phyloP scores from a whole-genome alignment of 2,888 invertebrate genomes.

The Dioctria linearis region DNA sequence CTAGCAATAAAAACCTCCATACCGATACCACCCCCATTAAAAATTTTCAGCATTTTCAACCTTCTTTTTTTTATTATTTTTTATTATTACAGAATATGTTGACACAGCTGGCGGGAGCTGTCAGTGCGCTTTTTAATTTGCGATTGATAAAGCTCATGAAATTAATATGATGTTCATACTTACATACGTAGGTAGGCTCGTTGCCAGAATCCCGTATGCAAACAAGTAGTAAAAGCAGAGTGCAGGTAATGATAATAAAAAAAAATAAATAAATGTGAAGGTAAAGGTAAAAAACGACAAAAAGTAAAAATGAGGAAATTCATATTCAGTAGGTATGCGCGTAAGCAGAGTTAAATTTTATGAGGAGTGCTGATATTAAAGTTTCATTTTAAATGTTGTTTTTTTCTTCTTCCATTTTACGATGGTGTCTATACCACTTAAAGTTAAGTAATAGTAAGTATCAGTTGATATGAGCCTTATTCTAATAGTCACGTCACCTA shows the following conservation, averaged over 20 bases:
- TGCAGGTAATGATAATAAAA: constrained; percentile 21
- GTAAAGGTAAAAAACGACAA: too few relatives aligned
- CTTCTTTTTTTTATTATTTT: neutral
- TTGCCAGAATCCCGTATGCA: neutral
- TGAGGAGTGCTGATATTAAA: too few relatives aligned
- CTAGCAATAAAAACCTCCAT: neutral
- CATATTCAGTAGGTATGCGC: too few relatives aligned
- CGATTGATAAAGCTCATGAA: constrained; percentile 35
- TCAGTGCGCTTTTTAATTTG: constrained; percentile 23
- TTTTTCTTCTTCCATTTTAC: too few relatives aligned
- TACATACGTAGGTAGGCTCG: neutral
- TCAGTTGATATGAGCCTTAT: too few relatives aligned
- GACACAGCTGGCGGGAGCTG: constrained; percentile 29
- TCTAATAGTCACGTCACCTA: too few relatives aligned
- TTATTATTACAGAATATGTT: neutral
- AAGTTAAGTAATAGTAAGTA: too few relatives aligned
- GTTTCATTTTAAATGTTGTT: too few relatives aligned
- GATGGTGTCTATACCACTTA: too few relatives aligned
- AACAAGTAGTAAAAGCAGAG: neutral
- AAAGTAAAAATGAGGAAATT: too few relatives aligned
- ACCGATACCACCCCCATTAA: neutral
- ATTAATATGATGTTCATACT: constrained; percentile 8
- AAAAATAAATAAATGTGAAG: too few relatives aligned
- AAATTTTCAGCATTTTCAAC: neutral
- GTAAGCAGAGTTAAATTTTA: too few relatives aligned